These are phyloP conservation scores for Empis livida DNA, from an alignment of 2,888 invertebrate genomes.

Conservation along the genomic window DNA sequence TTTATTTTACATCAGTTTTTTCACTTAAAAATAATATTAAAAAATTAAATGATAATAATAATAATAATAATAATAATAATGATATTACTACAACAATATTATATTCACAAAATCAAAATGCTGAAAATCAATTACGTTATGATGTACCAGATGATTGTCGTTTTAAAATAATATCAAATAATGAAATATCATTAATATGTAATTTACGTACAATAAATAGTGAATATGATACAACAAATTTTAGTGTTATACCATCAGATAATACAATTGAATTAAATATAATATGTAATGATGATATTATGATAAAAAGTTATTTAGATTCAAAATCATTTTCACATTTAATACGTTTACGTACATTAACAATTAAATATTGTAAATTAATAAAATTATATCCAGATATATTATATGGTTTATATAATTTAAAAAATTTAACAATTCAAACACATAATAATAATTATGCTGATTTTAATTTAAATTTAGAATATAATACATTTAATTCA, in stretches of 20 bases:
- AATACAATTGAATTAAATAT: slow-evolving; percentile 67
- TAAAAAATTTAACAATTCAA: slow-evolving; percentile 71
- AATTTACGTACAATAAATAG: slow-evolving; percentile 73
- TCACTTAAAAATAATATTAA: no score
- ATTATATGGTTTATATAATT: slow-evolving; percentile 63
- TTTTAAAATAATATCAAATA: slow-evolving; percentile 29
- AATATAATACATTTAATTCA: slow-evolving; percentile 61
- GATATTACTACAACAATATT: neutral
- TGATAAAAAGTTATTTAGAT: slow-evolving; percentile 66
- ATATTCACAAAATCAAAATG: slow-evolving; percentile 1
- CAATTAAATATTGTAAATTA: slow-evolving; percentile 77
- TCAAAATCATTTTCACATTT: slow-evolving; percentile 69
- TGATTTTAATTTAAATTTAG: slow-evolving; percentile 70
- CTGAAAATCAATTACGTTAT: slow-evolving; percentile 36
- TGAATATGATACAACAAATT: slow-evolving; percentile 78
- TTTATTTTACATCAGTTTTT: no score
- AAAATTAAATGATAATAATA: no score
- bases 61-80: no score
- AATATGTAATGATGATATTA: slow-evolving; percentile 65
- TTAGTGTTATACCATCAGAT: slow-evolving; percentile 73
- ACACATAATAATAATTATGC: slow-evolving; percentile 78
- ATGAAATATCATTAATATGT: slow-evolving; percentile 66
- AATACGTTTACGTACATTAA: slow-evolving; percentile 62
- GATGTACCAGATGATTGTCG: slow-evolving; percentile 76
- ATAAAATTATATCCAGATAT: slow-evolving; percentile 69